These are phyloP conservation scores for Cryptus viduatorius DNA, from an alignment of 2,888 invertebrate genomes.

Conservation along the genomic window DNA sequence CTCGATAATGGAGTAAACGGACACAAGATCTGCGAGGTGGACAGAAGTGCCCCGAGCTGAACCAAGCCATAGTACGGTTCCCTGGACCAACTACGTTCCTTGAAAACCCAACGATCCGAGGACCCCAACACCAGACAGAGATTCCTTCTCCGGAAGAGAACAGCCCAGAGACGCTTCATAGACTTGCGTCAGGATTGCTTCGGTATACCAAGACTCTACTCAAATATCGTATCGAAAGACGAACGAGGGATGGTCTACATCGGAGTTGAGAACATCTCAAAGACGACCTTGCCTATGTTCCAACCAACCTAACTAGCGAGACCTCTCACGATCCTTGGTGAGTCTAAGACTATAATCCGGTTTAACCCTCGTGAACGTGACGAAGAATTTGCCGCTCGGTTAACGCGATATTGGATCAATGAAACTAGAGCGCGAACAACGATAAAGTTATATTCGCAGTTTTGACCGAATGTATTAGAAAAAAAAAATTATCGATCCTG, in stretches of 20 bases:
- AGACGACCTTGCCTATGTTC: constrained; percentile 32
- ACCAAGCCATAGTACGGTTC: constrained; percentile 55
- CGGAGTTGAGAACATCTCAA: constrained; percentile 61
- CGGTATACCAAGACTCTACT: constrained; percentile 58
- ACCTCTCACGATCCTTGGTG: constrained; percentile 55
- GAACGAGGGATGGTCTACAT: constrained; percentile 55
- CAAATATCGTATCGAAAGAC: constrained; percentile 65
- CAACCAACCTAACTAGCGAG: constrained; percentile 42
- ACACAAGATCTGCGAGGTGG: constrained; percentile 71
- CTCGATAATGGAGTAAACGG: constrained; percentile 75
- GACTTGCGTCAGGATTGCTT: constrained; percentile 54
- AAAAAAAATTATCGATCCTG: neutral
- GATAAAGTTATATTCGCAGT: neutral
- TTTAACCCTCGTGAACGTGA: constrained; percentile 67
- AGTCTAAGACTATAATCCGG: constrained; percentile 67
- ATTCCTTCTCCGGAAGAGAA: constrained; percentile 41
- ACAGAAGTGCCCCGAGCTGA: constrained; percentile 67
- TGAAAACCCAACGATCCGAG: constrained; percentile 63
- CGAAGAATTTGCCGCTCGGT: constrained; percentile 66
- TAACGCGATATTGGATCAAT: constrained; percentile 59
- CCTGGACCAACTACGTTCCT: constrained; percentile 56
- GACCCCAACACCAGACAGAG: constrained; percentile 17
- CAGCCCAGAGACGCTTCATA: constrained; percentile 19
- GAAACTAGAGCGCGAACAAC: constrained; percentile 19
- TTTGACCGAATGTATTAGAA: neutral